A percentile compares a stretch with the other conserved stretches of the same genome.
Evolutionary conservation across 2,797 vertebrate genomes (phyloP).

Genomic region (Heliangelus exortis): DNA sequence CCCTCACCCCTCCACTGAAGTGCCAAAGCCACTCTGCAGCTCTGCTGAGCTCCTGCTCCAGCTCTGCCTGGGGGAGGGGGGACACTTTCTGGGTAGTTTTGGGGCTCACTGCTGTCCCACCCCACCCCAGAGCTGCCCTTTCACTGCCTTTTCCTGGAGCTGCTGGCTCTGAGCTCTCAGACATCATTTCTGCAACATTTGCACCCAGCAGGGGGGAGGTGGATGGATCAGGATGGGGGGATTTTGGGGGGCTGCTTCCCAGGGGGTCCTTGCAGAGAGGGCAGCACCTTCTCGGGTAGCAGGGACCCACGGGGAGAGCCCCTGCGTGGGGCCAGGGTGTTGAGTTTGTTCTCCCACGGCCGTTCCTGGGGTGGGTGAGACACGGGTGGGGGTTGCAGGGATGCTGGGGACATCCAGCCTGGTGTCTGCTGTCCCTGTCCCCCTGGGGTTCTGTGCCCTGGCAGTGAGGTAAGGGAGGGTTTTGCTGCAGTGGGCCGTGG

Average conservation of each 20-base stretch:
- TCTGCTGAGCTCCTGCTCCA: background rate
- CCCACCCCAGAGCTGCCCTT: background rate
- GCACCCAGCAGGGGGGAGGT: background rate
- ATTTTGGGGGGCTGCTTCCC: background rate
- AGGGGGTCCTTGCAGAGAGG: background rate
- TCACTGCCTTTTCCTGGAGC: fast-evolving
- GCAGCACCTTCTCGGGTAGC: background rate
- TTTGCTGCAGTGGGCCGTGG: slow-evolving; percentile 3
- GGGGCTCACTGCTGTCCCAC: background rate
- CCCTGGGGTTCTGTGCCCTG: fast-evolving
- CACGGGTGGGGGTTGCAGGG: background rate
- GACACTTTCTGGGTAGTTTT: background rate
- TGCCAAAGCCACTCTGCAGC: background rate
- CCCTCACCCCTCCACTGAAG: background rate
- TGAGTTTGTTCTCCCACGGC: fast-evolving
- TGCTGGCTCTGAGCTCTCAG: fast-evolving
- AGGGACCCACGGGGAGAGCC: fast-evolving
- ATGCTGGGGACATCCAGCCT: background rate
- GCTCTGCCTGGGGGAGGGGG: background rate
- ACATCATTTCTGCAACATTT: fast-evolving
- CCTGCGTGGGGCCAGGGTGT: fast-evolving
- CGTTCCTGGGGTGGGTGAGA: fast-evolving
- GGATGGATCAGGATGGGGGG: fast-evolving
- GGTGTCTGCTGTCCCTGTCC: fast-evolving
- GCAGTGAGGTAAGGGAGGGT: background rate